Percentiles rank a stretch among this genome's conserved stretches.
phyloP scores from a whole-genome alignment of 23 tunicate genomes.

The Ascidia mentula region DNA sequence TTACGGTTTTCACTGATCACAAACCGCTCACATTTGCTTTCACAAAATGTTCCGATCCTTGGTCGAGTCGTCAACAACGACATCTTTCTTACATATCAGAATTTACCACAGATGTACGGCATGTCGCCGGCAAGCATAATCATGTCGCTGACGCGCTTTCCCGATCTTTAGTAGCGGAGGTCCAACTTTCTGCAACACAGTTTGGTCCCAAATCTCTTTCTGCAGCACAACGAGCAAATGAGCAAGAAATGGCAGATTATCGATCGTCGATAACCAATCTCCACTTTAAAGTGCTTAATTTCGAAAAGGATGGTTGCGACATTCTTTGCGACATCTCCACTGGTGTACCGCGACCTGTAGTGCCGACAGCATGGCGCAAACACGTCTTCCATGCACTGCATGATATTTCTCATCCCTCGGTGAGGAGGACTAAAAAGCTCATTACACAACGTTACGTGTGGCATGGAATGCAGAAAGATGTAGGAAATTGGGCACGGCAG shows the following conservation, averaged over 20 bases:
- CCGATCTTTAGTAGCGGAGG: not conserved
- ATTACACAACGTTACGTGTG: not conserved
- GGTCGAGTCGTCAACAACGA: slow-evolving; percentile 3
- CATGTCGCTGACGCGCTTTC: slow-evolving; percentile 3
- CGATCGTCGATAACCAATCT: not conserved
- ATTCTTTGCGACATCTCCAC: not conserved
- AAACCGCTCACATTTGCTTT: slow-evolving; percentile 6
- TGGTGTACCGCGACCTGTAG: not conserved
- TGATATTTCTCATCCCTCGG: not conserved
- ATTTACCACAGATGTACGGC: slow-evolving; percentile 2
- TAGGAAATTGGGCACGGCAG: slow-evolving; percentile 6
- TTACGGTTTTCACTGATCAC: slow-evolving; percentile 13
- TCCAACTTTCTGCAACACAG: not conserved
- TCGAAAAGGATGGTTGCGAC: too few species aligned
- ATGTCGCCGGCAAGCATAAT: not conserved
- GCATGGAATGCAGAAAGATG: slow-evolving; percentile 10
- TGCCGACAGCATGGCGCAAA: not conserved
- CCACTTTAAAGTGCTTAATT: not conserved
- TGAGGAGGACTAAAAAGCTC: not conserved
- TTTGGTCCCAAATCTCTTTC: not conserved
- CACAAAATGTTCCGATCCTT: slow-evolving; percentile 2
- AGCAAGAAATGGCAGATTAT: not conserved
- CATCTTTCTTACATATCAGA: not conserved
- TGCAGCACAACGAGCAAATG: not conserved
- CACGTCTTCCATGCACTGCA: slow-evolving; percentile 3